Base-by-base conservation (phyloP, 1,140 invertebrate species). In the Tribolium madens region DNA sequence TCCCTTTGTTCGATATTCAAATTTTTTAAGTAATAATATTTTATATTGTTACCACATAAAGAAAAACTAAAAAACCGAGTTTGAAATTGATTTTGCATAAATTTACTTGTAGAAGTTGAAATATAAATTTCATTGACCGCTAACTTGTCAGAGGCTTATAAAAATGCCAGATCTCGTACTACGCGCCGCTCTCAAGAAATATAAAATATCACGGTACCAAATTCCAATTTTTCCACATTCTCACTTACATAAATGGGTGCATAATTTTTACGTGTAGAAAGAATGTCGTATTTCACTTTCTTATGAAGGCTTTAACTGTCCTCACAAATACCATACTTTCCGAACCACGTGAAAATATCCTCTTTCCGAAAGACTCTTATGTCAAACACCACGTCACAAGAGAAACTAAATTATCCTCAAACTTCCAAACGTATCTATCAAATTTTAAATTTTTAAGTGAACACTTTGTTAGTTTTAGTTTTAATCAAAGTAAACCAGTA, bases 1-100 rank as follows among this genome's bases (percentile, higher is more conserved):
- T 64, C 57, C 57, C 57, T 64, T 64, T 64, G 57, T 64, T 33
- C 57, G 57, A 64, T 64, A 64, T 64, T 64, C 57, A 64, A 64
- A 64, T 64, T 64, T 64, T 33, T 10, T 36, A 64, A 64, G 57
- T 64, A 64, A 64, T 14, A 64, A 33, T 64, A 36, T 64, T 64
- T 64, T 64, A 64, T 33, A n/a, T 31, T 26, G n/a, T n/a, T 21
- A 57, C 15, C 17, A 18, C 17, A 57, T 52, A 15, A 52, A 9
- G 50, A 57, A 17, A 57, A 57, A 57, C 17, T n/a, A 52, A 52
- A 52, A 52, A 52, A 17, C 46, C 10, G 46, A 52, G 50, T 10
- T 21, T 6, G 7, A 57, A 57, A 57, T 57, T 57, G 52, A 57
- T 64, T 64, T 64, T 33, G 57, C 21, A 64, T 64, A 64, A 64